Evolutionary conservation across 2,797 vertebrate species (phyloP).

Genomic region (Enteromius fasciolatus): DNA sequence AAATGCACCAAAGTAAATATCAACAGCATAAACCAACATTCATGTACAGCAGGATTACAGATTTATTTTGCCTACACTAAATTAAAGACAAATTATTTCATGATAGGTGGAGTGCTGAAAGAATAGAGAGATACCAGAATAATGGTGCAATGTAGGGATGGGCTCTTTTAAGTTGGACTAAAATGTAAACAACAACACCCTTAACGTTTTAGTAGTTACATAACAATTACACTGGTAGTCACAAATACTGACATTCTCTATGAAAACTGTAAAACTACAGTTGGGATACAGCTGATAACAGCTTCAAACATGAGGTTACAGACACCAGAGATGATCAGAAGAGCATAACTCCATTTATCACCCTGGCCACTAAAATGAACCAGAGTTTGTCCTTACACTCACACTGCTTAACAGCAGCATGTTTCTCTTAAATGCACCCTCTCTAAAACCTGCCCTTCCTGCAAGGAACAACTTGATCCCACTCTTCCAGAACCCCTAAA

Average conservation of each 20-base stretch:
- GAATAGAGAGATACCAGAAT: background rate
- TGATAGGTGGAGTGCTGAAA: background rate
- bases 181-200: background rate
- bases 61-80: background rate
- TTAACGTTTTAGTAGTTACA: background rate
- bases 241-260: constrained; percentile 31
- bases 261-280: background rate
- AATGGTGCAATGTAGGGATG: background rate
- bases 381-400: background rate
- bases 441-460: background rate
- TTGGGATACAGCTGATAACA: constrained; percentile 57
- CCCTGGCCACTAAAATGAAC: background rate
- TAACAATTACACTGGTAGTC: background rate
- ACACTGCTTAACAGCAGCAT: background rate
- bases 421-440: background rate
- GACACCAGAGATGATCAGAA: background rate
- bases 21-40: background rate
- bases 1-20: background rate
- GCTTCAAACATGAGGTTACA: background rate
- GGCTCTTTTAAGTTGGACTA: background rate
- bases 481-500: background rate
- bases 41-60: background rate
- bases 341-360: background rate
- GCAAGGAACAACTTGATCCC: background rate
- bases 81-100: background rate